phyloP scores from a whole-genome alignment of 64 coral and sea anemone genomes.

The Stichodactyla helianthus region DNA sequence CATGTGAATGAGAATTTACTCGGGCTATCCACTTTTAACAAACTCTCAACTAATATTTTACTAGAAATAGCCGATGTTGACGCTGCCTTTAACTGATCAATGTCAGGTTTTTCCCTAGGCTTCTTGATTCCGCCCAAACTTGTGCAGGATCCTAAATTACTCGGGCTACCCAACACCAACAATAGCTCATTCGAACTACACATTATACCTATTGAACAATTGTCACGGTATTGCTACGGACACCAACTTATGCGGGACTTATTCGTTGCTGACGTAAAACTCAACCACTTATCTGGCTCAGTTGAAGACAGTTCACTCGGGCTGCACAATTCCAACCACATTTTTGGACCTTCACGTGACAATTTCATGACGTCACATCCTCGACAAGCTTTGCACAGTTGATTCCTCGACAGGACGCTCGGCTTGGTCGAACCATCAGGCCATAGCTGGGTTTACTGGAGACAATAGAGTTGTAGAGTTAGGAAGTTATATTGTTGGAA shows the following conservation, averaged over 20 bases:
- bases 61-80: background rate
- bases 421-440: constrained; percentile 74
- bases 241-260: too few relatives aligned
- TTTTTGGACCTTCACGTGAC: too few relatives aligned
- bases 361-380: constrained; percentile 31
- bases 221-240: too few relatives aligned
- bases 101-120: too few relatives aligned
- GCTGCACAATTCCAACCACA: background rate
- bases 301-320: background rate
- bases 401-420: constrained; percentile 78
- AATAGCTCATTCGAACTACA: too few relatives aligned
- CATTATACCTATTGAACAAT: too few relatives aligned
- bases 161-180: background rate
- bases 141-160: background rate
- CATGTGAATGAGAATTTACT: too few relatives aligned
- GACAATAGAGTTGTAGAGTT: background rate
- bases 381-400: constrained; percentile 86
- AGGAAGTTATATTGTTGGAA: background rate
- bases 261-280: background rate
- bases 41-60: background rate
- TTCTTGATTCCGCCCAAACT: too few relatives aligned
- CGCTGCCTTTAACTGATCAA: too few relatives aligned
- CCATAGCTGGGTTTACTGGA: constrained; percentile 92
- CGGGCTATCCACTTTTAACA: too few relatives aligned
- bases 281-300: background rate